Evolutionary conservation across 92 coral and sea anemone species (phyloP), one percentile per base, ranked within the genome.

Genomic region (Porites cylindrica): DNA sequence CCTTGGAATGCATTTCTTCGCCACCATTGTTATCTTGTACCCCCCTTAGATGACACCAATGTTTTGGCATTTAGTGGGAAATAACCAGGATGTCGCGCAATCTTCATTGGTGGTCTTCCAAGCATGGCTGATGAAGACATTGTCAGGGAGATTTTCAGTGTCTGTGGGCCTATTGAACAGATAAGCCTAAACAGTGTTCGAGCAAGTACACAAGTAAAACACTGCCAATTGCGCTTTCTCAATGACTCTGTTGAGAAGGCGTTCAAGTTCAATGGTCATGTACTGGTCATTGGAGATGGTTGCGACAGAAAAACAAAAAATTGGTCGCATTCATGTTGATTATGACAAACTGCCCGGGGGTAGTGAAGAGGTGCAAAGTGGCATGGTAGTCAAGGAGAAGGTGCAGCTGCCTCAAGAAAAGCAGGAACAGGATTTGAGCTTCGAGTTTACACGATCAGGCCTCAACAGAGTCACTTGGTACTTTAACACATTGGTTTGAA

Each of bases 401-500:
- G 87, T 90, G 7, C 88, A 85, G 59, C 86, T 85, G 0, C 19
- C 69, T 62, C 80, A 32, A 59, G 69, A 77, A 16, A 77, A 71
- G 32, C 61, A 71, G 47, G 91, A 77, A 18, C 56, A 60, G 23
- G 66, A 23, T 23, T 23, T 23, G 24, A 23, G 24, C 24, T 23
- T 23, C 24, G 1, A 23, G 24, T 23, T 23, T 23, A 23, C 24
- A 23, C 24, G 24, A 23, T 23, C 24, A 23, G 1, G 24, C 24
- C 24, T 23, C 0, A 23, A 23, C 24, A 23, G 24, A 23, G 24
- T 23, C 24, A 23, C 1, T 23, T 23, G 24, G 24, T 23, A 23
- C 24, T 23, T 81, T 95, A 23, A 62, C 89, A 6, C 96, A 91
- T 72, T 95, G 98, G 98, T 79, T 95, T 47, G 98, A 90, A 54